These are phyloP conservation scores for Cartodere bifasciata DNA, from an alignment of 2,888 invertebrate species.

Conservation along the genomic window DNA sequence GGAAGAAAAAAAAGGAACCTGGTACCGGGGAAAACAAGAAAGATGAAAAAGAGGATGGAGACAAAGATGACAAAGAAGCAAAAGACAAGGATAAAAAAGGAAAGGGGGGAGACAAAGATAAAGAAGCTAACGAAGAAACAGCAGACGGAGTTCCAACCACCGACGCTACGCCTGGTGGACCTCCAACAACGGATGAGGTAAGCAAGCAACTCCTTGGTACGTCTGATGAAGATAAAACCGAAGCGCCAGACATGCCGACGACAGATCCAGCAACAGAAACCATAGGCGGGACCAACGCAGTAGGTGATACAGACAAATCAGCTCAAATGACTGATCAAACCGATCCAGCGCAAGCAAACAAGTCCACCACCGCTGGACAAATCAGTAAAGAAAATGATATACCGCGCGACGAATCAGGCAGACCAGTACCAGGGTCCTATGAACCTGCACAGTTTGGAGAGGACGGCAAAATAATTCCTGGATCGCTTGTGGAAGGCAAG, in stretches of 20 bases:
- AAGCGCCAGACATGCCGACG: conserved; percentile 5
- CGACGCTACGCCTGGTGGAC: background rate
- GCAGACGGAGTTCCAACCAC: background rate
- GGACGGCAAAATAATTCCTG: too few species aligned
- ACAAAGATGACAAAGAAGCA: conserved; percentile 7
- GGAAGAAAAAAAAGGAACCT: conserved; percentile 1
- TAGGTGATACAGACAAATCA: background rate
- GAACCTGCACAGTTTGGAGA: too few species aligned
- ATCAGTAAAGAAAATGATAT: too few species aligned
- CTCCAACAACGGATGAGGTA: background rate
- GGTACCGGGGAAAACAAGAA: background rate
- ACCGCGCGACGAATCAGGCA: too few species aligned
- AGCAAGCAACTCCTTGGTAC: conserved; percentile 3
- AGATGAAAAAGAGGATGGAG: conserved; percentile 1
- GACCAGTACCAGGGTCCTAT: too few species aligned
- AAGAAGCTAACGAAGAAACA: conserved; percentile 4
- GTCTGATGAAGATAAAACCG: background rate
- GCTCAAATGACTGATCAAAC: too few species aligned
- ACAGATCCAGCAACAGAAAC: conserved; percentile 1
- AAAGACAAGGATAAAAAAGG: conserved; percentile 5
- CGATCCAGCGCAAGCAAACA: too few species aligned
- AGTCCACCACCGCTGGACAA: too few species aligned
- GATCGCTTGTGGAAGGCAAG: too few species aligned
- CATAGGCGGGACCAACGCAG: too few species aligned
- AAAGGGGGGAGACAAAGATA: conserved; percentile 7